Base-by-base conservation (phyloP, 2,797 vertebrate species). In the Ptychobarbus kaznakovi region DNA sequence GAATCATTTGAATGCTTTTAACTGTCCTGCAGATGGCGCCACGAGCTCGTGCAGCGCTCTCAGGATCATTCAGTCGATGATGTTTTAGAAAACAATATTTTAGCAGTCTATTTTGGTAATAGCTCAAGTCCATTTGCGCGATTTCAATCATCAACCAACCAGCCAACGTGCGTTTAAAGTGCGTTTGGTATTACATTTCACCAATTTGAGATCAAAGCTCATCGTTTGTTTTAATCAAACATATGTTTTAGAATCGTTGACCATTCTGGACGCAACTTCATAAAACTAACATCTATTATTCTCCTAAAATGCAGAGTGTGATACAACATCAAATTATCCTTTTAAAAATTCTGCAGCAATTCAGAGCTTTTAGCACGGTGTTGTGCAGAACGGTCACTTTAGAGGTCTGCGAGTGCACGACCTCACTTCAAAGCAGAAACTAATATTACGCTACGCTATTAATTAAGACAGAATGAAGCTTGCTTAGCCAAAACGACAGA, bases 391-490 rank as follows among this genome's bases (percentile, higher is more conserved):
- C 20, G 18, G 42, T 73, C n/a, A 4, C 25, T 84, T 82, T 58
- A 73, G 25, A 76, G 73, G 83, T 78, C 44, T 6, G 32, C 13
- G 73, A 84, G 84, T 80, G 84, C 44, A 63, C 28, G 56, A 72
- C 40, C 83, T 68, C 7, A 82, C 87, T 85, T 83, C 86, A 85
- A 89, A 87, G 63, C 77, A 61, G 38, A 72, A 80, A 85, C 86
- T 32, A 88, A 82, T 81, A 75, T 65, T 70, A 72, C 82, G 16
- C 80, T 66, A 73, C 28, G n/a, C 49, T 70, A 78, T 72, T 83
- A 88, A 86, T 89, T 86, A 72, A 87, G 81, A 83, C 73, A 72
- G 76, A 90, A 88, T 83, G 66, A 85, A 74, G 84, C 73, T 76
- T 80, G 85, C 81, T 86, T 86, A 81, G 78, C 10, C 22, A 74